Evolutionary conservation across 2,797 vertebrate genomes (phyloP), one percentile per base, ranked within the genome.

Genomic region (Apogon hyalosoma): DNA sequence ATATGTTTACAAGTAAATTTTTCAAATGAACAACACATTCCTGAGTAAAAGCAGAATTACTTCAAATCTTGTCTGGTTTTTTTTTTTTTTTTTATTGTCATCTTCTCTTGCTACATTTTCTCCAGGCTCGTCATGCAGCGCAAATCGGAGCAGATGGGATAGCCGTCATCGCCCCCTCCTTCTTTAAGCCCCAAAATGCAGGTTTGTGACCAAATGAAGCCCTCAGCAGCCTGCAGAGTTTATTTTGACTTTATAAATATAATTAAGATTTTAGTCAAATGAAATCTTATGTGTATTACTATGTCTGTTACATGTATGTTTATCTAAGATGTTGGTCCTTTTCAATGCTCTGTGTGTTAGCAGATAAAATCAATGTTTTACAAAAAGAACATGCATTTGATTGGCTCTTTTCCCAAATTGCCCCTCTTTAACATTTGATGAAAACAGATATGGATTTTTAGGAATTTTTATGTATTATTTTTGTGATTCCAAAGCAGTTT

Each of bases 81-180:
- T n/a, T n/a, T n/a, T n/a, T n/a, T n/a, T 18, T 33, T 58, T 48
- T 46, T 56, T 7, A 9, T 9, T 33, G 16, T 40, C 36, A 24
- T 38, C 19, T 14, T 52, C 1, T 28, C 1, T 60, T 4, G 36
- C 38, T 6, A 14, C 48, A 7, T 61, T 54, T n/a, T 21, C 45
- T 69, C 2, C 69, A 99, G 98, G 96, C 97, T 51, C 84, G 68
- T 33, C 98, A 99, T 0, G 96, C 98, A 66, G 94, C 87, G 49
- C 63, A 91, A 48, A 88, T 94, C 18, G 88, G 92, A 64, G 97
- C 95, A 0, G 88, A 94, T 79, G 97, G 92, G 15, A 98, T 99
- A 28, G 93, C 96, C 51, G 95, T 93, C 54, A 95, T 98, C 11
- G 85, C 95, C 0, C 97, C 98, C 4, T 97, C 82, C 73, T 98